These are phyloP conservation scores for Popillia japonica DNA, from an alignment of 1,140 invertebrate genomes.

Conservation along the genomic window DNA sequence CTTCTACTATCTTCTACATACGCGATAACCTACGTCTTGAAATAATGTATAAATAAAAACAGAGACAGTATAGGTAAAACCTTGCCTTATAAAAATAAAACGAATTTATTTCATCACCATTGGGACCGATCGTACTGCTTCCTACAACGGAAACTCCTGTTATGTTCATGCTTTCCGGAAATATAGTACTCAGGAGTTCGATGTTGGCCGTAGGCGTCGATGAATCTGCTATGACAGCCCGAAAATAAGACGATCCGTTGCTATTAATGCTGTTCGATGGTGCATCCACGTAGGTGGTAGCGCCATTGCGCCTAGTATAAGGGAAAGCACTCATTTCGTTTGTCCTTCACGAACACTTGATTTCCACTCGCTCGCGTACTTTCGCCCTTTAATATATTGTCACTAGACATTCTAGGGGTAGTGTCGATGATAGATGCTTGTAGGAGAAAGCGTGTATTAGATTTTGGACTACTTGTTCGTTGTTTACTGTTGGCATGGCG, in stretches of 20 bases:
- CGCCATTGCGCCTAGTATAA: not conserved
- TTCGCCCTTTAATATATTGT: constrained; percentile 2
- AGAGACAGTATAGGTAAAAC: not conserved
- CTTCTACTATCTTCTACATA: no score
- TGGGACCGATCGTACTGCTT: not conserved
- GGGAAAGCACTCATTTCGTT: constrained; percentile 14
- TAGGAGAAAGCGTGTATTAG: not conserved
- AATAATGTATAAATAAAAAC: not conserved
- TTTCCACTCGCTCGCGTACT: not conserved
- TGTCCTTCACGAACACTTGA: constrained; percentile 14
- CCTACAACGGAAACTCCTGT: constrained; percentile 4
- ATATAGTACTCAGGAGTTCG: not conserved
- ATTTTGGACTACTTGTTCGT: not conserved
- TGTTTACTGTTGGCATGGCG: not conserved
- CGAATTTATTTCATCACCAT: constrained; percentile 9
- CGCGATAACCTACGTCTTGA: no score
- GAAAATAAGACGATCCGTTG: not conserved
- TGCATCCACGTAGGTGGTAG: constrained; percentile 4
- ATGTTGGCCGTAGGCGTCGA: not conserved
- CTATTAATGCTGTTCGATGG: not conserved
- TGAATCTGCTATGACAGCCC: not conserved
- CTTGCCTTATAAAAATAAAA: constrained; percentile 12
- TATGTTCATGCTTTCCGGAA: not conserved
- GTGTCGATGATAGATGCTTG: not conserved
- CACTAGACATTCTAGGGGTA: not conserved